Evolutionary conservation across 2,888 invertebrate genomes (phyloP), one percentile per base, ranked within the genome.

Genomic region (Drosophila aldrichi): DNA sequence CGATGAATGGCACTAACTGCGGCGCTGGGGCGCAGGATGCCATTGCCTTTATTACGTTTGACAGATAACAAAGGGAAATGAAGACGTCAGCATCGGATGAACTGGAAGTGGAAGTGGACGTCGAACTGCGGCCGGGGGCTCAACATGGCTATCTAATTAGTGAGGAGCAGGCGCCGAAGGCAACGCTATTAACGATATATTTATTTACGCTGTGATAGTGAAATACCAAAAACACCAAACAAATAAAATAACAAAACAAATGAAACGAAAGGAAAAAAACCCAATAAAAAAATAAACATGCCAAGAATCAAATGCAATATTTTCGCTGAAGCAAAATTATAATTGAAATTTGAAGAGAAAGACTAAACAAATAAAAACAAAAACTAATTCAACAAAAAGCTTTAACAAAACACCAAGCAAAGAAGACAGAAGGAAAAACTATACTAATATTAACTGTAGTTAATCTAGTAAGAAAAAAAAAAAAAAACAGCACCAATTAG

Each of bases 171-270:
- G 70, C 86, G 75, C 81, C 73, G 69, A 68, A 69, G 67, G 62
- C 80, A 71, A 77, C 70, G 74, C 57, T 60, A 75, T 58, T 66
- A 57, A 57, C 60, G 66, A 77, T 65, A 60, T 75, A 67, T 84
- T 73, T 86, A 88, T 88, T 85, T 74, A 89, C 79, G 82, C 84
- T 85, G 84, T 85, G 84, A 85, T 85, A 85, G 86, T 88, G 83
- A 89, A 86, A 77, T 55, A 83, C 65, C 70, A 75, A 69, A 83
- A 83, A 83, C 66, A 58, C 58, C 58, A 58, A 58, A 72, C 71
- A 60, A 76, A 66, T 10, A 38, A 38, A 38, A 16, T 16, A 38
- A 38, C 36, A 38, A 60, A 76, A 66, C n/a, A n/a, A 22, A 51
- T 20, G 8, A 36, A 62, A 52, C 52, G 59, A 66, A 56, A 72